Evolutionary conservation across 2,888 invertebrate genomes (phyloP).

Genomic region (Tenthredo livida): DNA sequence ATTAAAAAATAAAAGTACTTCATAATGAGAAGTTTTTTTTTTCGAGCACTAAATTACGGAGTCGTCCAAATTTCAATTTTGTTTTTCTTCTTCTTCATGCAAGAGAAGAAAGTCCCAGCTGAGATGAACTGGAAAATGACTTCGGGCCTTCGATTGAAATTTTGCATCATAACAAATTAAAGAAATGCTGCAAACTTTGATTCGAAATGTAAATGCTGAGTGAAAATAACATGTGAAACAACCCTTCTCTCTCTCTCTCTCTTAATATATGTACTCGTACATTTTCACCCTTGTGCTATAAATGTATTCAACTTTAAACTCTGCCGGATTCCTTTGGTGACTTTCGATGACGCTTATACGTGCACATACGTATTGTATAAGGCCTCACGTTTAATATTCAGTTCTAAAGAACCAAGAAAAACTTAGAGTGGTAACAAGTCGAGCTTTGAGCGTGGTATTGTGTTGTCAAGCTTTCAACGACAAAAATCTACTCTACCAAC

Average conservation of each 20-base stretch:
- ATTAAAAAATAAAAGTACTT: not conserved
- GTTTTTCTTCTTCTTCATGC: too few species aligned
- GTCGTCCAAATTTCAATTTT: too few species aligned
- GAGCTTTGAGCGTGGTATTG: not conserved
- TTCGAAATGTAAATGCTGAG: not conserved
- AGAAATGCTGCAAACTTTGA: not conserved
- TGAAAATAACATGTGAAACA: not conserved
- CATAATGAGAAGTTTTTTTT: not conserved
- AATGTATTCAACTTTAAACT: constrained; percentile 23
- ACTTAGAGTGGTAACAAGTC: constrained; percentile 31
- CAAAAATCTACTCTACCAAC: not conserved
- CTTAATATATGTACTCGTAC: not conserved
- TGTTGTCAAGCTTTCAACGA: not conserved
- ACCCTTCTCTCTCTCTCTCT: not conserved
- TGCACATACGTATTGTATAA: not conserved
- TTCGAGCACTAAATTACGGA: not conserved
- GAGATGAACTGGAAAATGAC: not conserved
- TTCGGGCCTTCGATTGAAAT: not conserved
- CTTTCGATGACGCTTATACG: constrained; percentile 33
- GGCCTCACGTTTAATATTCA: constrained; percentile 16
- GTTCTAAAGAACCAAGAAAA: not conserved
- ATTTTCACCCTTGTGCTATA: not conserved
- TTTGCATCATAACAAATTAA: not conserved
- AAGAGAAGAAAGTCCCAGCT: too few species aligned
- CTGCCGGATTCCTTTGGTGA: not conserved